phyloP scores from a whole-genome alignment of 1,140 invertebrate genomes.

The Argopecten irradians region DNA sequence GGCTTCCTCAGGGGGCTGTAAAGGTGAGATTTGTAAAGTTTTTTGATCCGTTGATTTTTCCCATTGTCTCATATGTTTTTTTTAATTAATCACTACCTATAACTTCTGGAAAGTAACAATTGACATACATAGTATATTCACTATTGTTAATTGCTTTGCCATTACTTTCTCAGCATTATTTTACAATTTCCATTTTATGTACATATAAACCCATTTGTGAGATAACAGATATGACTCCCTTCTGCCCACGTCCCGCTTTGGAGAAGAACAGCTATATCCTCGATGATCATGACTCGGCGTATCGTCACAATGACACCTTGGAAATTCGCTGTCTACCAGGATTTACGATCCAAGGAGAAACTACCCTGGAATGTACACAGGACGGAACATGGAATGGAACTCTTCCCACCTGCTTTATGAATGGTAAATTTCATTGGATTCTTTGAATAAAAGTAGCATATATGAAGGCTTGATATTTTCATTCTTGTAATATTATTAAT shows the following conservation, averaged over 20 bases:
- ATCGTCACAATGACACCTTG: not conserved
- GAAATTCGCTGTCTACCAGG: not conserved
- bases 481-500: no score
- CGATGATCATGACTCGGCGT: not conserved
- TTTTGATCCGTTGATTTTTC: no score
- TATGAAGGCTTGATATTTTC: no score
- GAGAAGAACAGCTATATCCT: not conserved
- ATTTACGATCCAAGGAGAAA: not conserved
- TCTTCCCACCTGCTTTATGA: not conserved
- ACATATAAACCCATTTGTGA: not conserved
- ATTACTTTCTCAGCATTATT: no score
- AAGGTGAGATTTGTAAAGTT: not conserved
- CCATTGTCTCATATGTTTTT: no score
- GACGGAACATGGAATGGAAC: not conserved
- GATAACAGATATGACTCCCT: not conserved
- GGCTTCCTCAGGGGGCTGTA: not conserved
- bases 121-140: no score
- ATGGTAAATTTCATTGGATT: not conserved
- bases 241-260: not conserved
- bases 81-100: no score
- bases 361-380: not conserved
- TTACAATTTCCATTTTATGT: no score
- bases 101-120: no score
- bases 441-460: not conserved
- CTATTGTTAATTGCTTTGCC: no score